Conservation (phyloP, 2,113 vertebrate genomes). For the Microcebus murinus region DNA sequence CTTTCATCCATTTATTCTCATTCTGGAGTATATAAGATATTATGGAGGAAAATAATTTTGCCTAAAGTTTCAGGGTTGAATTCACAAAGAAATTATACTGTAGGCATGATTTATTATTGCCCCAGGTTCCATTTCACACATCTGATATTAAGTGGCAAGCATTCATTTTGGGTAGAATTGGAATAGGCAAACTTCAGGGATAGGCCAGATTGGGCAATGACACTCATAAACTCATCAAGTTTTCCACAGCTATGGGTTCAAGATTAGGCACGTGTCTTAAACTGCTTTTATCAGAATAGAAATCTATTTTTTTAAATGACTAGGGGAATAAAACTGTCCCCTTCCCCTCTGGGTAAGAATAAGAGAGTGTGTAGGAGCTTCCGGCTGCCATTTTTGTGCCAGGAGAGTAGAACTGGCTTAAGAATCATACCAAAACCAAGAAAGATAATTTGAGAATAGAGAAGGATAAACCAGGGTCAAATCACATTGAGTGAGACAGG, state of each 20-base stretch:
- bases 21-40: neutral
- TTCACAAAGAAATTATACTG: neutral
- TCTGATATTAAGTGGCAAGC: neutral
- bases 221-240: neutral
- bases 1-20: conserved; percentile 8
- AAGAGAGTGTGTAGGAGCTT: neutral
- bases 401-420: neutral
- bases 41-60: conserved; percentile 5
- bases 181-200: neutral
- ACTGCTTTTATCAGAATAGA: neutral
- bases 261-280: neutral
- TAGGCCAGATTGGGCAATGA: neutral
- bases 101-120: neutral
- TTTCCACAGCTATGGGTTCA: neutral
- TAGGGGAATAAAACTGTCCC: neutral
- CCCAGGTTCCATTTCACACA: neutral
- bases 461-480: neutral
- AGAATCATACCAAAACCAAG: neutral
- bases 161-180: neutral
- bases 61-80: neutral
- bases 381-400: neutral
- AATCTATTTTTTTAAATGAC: neutral
- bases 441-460: neutral
- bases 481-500: neutral
- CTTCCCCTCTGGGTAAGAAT: neutral